Evolutionary conservation across 2,113 vertebrate species (phyloP).

Genomic region (Casuarius casuarius): DNA sequence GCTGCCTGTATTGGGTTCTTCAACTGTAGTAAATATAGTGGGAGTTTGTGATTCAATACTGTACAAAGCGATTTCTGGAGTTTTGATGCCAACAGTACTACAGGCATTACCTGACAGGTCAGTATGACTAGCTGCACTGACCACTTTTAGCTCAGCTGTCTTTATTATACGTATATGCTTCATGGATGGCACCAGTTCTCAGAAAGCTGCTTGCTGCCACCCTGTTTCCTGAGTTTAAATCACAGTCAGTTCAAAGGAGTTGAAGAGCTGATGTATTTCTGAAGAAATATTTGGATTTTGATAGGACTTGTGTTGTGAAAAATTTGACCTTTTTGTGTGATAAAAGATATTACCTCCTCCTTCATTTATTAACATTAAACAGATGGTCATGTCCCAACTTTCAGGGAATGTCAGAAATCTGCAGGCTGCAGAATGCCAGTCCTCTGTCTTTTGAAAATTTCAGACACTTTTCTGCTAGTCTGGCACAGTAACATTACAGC

Average conservation of each 20-base stretch:
- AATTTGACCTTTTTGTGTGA: not conserved
- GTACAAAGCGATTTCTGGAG: conserved; percentile 99
- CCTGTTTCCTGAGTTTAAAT: not conserved
- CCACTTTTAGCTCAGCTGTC: not conserved
- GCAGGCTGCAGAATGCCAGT: not conserved
- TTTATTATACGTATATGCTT: not conserved
- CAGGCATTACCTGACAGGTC: conserved; percentile 98
- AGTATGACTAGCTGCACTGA: conserved; percentile 4
- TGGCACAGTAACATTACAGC: not conserved
- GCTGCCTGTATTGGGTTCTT: conserved; percentile 94
- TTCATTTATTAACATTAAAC: not conserved
- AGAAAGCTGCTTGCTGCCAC: not conserved
- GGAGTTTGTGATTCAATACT: conserved; percentile 99
- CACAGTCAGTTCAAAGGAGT: not conserved
- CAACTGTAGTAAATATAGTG: conserved; percentile 96
- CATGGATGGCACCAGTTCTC: not conserved
- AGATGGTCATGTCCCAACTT: not conserved
- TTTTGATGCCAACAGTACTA: conserved; percentile 97
- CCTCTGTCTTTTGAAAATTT: not conserved
- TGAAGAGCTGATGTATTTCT: not conserved
- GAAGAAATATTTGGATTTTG: not conserved
- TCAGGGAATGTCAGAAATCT: not conserved
- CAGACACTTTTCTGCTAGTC: not conserved
- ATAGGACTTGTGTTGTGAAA: not conserved
- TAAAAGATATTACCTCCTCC: not conserved